These are phyloP conservation scores for Oreohelix idahoensis DNA, from an alignment of 1,140 invertebrate genomes.

Conservation along the genomic window DNA sequence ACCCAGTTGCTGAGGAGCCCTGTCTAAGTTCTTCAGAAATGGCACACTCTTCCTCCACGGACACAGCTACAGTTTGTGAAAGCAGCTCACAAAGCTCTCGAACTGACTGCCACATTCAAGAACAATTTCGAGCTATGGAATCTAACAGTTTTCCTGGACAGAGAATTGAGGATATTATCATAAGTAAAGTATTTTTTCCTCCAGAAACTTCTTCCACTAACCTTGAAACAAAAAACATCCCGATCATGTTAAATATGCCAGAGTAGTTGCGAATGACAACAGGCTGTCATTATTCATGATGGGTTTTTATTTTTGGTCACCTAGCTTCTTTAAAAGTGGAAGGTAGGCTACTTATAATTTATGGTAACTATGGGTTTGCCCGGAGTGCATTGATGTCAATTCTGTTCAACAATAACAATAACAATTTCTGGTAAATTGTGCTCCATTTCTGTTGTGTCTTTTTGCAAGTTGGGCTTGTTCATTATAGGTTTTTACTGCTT, in stretches of 20 bases:
- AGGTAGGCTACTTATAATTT: no score
- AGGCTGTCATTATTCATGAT: no score
- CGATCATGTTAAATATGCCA: not conserved
- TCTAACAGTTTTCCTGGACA: not conserved
- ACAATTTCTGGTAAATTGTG: no score
- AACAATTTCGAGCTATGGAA: slow-evolving; percentile 19
- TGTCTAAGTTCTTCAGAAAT: not conserved
- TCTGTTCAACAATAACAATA: no score
- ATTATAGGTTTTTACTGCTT: no score
- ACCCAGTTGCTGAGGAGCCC: not conserved
- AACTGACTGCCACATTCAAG: slow-evolving; percentile 8
- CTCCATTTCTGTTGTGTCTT: no score
- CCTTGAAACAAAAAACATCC: not conserved
- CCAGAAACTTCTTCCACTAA: not conserved
- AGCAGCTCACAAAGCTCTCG: not conserved
- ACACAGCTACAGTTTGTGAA: not conserved
- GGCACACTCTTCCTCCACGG: slow-evolving; percentile 17
- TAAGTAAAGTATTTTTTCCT: slow-evolving; percentile 39
- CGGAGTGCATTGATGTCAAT: no score
- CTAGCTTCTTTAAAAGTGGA: no score
- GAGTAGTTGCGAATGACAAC: no score
- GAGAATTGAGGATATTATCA: slow-evolving; percentile 37
- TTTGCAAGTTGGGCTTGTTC: no score
- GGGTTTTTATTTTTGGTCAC: no score
- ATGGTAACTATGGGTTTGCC: no score